Evolutionary conservation across 2,797 vertebrate genomes (phyloP), one percentile per base, ranked within the genome.

Genomic region (Hypotaenidia philippensis): DNA sequence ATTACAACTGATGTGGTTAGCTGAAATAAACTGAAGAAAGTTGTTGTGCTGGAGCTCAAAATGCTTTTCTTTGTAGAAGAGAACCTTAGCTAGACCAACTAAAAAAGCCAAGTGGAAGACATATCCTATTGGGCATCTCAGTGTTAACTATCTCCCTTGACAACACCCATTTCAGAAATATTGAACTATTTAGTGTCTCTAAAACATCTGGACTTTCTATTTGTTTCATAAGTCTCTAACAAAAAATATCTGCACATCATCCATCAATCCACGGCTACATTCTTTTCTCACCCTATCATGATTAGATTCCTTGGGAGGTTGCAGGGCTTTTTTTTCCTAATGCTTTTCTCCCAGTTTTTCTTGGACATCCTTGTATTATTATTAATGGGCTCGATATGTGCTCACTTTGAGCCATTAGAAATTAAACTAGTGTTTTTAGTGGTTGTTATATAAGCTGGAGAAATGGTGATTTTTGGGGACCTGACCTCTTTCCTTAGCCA

Each of bases 161-260:
- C 76, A 86, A 94, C 83, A 93, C 47, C 83, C 77, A 49, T 87
- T 91, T 97, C 85, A 93, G 85, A 94, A 97, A 95, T 90, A 95
- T 9, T 93, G 86, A 94, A 82, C 85, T 88, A 88, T 96, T 94
- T 94, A 84, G 32, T 87, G 66, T 91, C 44, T 82, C 90, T 93
- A 80, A 92, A 97, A 96, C 94, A 97, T 95, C 90, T 97, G 95
- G 91, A 96, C 70, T 96, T 96, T 95, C 94, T 86, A 90, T 93
- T 95, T 87, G 74, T 93, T 96, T 95, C 94, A 93, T 94, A 95
- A 96, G 78, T 83, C 85, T 64, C 57, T 89, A 95, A 90, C 85
- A 95, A 90, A 94, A 96, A 89, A 72, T 94, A 95, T 87, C 95
- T 95, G 84, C 96, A 96, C 93, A 93, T 96, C 85, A 96, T 96